Evolutionary conservation across 2,113 vertebrate species (phyloP).

Genomic region (Coptodon bakossiorum): DNA sequence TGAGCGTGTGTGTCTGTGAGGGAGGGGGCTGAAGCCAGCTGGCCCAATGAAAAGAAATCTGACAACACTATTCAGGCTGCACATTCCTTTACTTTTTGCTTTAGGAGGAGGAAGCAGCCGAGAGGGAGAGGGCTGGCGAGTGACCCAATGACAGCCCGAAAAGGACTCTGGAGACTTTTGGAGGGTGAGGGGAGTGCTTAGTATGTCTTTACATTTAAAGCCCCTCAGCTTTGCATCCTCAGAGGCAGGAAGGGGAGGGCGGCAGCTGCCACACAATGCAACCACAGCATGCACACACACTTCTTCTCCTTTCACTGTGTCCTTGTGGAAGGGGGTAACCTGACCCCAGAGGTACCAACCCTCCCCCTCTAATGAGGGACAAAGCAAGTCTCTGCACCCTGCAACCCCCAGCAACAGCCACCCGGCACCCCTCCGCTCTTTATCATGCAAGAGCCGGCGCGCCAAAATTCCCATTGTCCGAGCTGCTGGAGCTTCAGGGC

Average conservation of each 20-base stretch:
- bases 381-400: constrained; percentile 39
- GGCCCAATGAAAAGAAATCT: constrained; percentile 52
- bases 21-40: constrained; percentile 42
- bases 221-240: constrained; percentile 15
- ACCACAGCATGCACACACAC: constrained; percentile 10
- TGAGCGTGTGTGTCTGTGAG: neutral
- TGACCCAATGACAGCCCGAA: constrained; percentile 15
- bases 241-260: neutral
- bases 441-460: constrained; percentile 1
- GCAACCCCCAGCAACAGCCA: constrained; percentile 7
- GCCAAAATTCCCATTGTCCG: constrained; percentile 28
- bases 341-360: constrained; percentile 32
- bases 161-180: neutral
- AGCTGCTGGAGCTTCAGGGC: neutral
- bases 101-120: neutral
- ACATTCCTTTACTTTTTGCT: constrained; percentile 62
- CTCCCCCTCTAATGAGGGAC: constrained; percentile 39
- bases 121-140: neutral
- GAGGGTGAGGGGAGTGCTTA: neutral
- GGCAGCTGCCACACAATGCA: constrained; percentile 60
- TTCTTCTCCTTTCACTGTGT: constrained; percentile 39
- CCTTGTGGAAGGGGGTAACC: constrained; percentile 32
- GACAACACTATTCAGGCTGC: constrained; percentile 32
- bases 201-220: constrained; percentile 45
- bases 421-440: neutral